These are phyloP conservation scores for Macrocentrus cingulum DNA, from an alignment of 1,140 invertebrate genomes.

Conservation along the genomic window DNA sequence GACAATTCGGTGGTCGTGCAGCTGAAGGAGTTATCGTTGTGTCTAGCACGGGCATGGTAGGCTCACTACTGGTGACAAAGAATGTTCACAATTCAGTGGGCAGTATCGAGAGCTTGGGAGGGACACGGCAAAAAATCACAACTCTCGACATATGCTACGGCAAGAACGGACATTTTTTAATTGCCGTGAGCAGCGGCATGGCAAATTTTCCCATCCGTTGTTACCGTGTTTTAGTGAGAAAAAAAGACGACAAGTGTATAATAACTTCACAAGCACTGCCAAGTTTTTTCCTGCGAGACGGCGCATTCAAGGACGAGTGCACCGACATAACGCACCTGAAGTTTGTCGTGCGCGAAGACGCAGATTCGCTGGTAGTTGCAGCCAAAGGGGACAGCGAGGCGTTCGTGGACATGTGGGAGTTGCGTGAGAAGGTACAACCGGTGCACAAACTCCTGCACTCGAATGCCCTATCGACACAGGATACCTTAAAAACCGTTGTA, in stretches of 20 bases:
- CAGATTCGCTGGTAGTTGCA: conserved; percentile 77
- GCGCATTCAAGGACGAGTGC: conserved; percentile 57
- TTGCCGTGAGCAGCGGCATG: conserved; percentile 73
- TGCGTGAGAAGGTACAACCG: conserved; percentile 75
- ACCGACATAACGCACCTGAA: conserved; percentile 70
- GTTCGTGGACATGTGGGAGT: conserved; percentile 83
- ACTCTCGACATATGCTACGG: conserved; percentile 75
- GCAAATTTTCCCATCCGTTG: conserved; percentile 73
- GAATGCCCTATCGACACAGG: conserved; percentile 43
- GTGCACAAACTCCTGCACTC: conserved; percentile 75
- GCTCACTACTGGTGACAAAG: conserved; percentile 65
- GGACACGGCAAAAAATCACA: conserved; percentile 72
- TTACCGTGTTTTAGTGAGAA: conserved; percentile 68
- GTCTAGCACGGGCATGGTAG: conserved; percentile 82
- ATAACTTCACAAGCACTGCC: conserved; percentile 75
- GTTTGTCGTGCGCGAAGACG: conserved; percentile 79
- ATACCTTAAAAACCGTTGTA: conserved; percentile 71
- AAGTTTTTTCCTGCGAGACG: conserved; percentile 77
- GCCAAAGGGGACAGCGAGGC: conserved; percentile 66
- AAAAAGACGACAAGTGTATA: conserved; percentile 62
- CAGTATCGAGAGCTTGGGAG: conserved; percentile 70
- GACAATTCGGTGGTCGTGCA: conserved; percentile 82
- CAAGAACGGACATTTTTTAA: conserved; percentile 78
- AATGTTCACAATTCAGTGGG: conserved; percentile 53
- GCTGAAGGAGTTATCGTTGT: conserved; percentile 80